A percentile compares a stretch with the other conserved stretches of the same genome.
Evolutionary conservation across 2,888 invertebrate genomes (phyloP).

Genomic region (Tachina fera): DNA sequence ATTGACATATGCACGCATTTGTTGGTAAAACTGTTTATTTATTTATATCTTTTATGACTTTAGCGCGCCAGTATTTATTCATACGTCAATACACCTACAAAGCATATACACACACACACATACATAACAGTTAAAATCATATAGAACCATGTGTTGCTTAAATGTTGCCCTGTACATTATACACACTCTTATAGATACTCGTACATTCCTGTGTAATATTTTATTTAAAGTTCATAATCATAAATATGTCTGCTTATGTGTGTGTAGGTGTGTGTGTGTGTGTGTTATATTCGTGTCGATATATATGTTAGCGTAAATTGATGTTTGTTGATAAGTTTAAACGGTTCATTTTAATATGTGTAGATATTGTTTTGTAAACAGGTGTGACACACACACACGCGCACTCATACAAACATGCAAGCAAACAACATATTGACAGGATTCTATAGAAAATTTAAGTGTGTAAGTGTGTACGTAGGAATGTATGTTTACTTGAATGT

Average conservation of each 20-base stretch:
- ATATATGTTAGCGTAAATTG: conserved; percentile 40
- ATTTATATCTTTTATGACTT: not conserved
- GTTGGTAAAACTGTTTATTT: not conserved
- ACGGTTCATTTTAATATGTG: conserved; percentile 53
- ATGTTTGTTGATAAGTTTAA: conserved; percentile 63
- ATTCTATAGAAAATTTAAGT: not conserved
- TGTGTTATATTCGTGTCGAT: not conserved
- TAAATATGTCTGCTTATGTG: not conserved
- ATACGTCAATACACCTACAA: not conserved
- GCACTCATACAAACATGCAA: conserved; percentile 26
- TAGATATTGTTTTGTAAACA: conserved; percentile 51
- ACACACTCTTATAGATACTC: not conserved
- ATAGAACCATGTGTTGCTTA: not conserved
- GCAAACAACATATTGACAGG: not conserved
- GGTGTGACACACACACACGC: conserved; percentile 30
- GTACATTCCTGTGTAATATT: conserved; percentile 1
- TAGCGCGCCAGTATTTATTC: not conserved
- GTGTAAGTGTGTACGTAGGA: not conserved
- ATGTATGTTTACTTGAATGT: conserved; percentile 20
- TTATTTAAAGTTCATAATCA: not conserved
- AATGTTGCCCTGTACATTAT: not conserved
- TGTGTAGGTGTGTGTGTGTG: conserved; percentile 6
- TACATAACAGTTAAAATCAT: not conserved
- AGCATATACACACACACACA: not conserved
- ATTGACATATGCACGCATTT: too few relatives aligned